Evolutionary conservation across 53 echinoderm and acorn worm species (phyloP), one percentile per base, ranked within the genome.

Genomic region (Luidia sarsii): DNA sequence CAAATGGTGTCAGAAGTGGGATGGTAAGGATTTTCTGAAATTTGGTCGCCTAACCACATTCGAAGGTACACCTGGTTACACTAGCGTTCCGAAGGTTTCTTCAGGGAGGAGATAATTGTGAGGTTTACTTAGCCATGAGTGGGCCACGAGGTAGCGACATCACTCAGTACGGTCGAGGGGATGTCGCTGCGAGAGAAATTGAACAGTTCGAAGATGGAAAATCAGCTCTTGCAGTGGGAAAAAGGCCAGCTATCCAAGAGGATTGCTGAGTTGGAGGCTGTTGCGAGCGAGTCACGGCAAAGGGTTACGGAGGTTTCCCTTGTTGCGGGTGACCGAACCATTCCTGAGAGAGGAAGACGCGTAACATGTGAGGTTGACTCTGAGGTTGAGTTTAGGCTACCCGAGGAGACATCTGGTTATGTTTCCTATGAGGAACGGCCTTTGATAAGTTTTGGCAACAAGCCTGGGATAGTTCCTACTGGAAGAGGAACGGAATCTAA

Each of bases 171-270:
- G 23, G 55, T 55, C 9, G 55, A 22, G 8, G 55, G 55, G 23
- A 18, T 1, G 55, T 55, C 23, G 55, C 55, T 55, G 55, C 23
- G 23, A 2, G 20, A 1, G 9, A 24, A 55, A 55, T 22, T 55
- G 55, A 55, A 6, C 20, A 55, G 55, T 20, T 55, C 20, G 20
- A 55, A 55, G 55, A 55, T 55, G 55, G 55, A 55, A 55, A 55
- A 55, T n/a, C 55, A 55, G 55, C 9, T 55, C 55, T 22, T 55
- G 55, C 55, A 6, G 55, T 55, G 55, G 55, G 55, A 55, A 55
- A 55, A 55, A 55, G 55, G 6, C 20, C 55, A n/a, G 9, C 55
- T 55, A 55, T 55, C 6, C 23, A 55, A 22, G 55, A 55, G 23
- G 55, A 55, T 55, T 55, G 9, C 55, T 20, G 55, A 55, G n/a